phyloP scores from a whole-genome alignment of 2,888 invertebrate genomes.

The Ophion costatus region DNA sequence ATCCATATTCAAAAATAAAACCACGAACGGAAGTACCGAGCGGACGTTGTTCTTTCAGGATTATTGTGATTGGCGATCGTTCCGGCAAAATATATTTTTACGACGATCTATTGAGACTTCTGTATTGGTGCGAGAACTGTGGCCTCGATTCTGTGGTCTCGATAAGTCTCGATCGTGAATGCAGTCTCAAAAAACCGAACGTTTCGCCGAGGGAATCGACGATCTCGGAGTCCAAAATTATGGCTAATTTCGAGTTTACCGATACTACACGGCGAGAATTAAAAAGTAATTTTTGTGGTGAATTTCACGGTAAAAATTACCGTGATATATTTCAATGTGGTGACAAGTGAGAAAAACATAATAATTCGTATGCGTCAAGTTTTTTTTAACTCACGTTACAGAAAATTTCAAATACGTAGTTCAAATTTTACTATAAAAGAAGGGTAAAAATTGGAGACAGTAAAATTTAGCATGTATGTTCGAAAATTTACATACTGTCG shows the following conservation, averaged over 20 bases:
- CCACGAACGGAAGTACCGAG: not conserved
- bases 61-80: constrained; percentile 85
- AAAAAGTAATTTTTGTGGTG: no score
- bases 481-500: no score
- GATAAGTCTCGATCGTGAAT: constrained; percentile 84
- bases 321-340: no score
- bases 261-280: no score
- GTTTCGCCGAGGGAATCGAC: constrained; percentile 32
- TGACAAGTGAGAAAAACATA: no score
- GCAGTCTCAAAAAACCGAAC: constrained; percentile 55
- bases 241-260: constrained; percentile 18
- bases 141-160: constrained; percentile 84
- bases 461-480: no score
- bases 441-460: no score
- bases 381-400: no score
- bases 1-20: not conserved
- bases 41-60: constrained; percentile 76
- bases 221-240: constrained; percentile 32
- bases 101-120: constrained; percentile 85
- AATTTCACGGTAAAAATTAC: no score
- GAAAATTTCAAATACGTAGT: no score
- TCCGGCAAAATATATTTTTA: constrained; percentile 86
- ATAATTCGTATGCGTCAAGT: no score
- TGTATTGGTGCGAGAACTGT: constrained; percentile 86
- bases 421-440: no score